Evolutionary conservation across 2,797 vertebrate genomes (phyloP).

Genomic region (Premnoplex brunnescens): DNA sequence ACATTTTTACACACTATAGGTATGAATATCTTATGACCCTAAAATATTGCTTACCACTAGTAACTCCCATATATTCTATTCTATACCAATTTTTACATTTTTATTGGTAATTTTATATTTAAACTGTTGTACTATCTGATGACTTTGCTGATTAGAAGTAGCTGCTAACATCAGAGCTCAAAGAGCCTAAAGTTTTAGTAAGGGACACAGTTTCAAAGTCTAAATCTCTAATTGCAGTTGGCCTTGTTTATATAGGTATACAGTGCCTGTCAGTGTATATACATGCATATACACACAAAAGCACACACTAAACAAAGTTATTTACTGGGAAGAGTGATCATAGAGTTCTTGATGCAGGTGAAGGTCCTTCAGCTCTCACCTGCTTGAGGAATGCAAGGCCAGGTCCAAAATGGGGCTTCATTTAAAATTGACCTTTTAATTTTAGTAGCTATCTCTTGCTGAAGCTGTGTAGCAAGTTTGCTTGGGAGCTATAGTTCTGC

Average conservation of each 20-base stretch:
- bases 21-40: constrained; percentile 8
- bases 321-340: neutral
- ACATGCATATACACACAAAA: neutral
- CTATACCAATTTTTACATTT: constrained; percentile 60
- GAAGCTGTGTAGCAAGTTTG: constrained; percentile 5
- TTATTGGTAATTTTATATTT: constrained; percentile 68
- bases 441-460: neutral
- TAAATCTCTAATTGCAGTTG: neutral
- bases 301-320: constrained; percentile 9
- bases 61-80: neutral
- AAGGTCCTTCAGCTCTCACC: neutral
- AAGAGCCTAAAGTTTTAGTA: constrained; percentile 31
- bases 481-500: constrained; percentile 2
- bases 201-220: neutral
- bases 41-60: neutral
- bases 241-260: constrained; percentile 21
- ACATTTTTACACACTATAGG: neutral
- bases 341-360: neutral
- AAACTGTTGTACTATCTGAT: constrained; percentile 41
- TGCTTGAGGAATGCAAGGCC: neutral
- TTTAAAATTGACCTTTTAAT: neutral
- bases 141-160: constrained; percentile 40
- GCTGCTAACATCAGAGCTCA: constrained; percentile 52
- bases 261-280: constrained; percentile 12
- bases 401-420: neutral